phyloP scores from a whole-genome alignment of 1,140 invertebrate genomes.

The Amphibalanus amphitrite region DNA sequence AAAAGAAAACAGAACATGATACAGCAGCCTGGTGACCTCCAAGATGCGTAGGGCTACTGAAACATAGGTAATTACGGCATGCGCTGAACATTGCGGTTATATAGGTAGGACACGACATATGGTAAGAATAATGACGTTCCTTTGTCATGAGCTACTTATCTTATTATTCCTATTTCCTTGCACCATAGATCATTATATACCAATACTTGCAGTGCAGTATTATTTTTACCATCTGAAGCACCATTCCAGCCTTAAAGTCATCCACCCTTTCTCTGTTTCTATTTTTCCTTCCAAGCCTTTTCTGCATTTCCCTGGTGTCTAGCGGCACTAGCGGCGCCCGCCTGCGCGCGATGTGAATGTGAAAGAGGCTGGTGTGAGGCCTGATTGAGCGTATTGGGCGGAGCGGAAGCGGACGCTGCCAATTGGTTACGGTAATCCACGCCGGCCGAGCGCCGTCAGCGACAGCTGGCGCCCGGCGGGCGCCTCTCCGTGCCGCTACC shows the following conservation, averaged over 20 bases:
- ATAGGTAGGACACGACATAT: background rate
- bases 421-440: background rate
- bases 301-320: background rate
- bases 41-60: background rate
- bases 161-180: too few relatives aligned
- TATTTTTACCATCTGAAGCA: background rate
- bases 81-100: background rate
- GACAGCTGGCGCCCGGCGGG: background rate
- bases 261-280: too few relatives aligned
- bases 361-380: background rate
- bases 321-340: background rate
- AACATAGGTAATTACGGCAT: background rate
- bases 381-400: background rate
- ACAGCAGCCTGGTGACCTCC: background rate
- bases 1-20: conserved; percentile 17
- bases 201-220: too few relatives aligned
- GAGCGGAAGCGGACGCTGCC: too few relatives aligned
- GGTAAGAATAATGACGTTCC: too few relatives aligned
- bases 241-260: background rate
- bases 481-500: too few relatives aligned
- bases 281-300: background rate
- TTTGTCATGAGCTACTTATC: too few relatives aligned
- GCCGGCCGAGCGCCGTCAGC: background rate
- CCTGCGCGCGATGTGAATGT: background rate
- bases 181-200: too few relatives aligned